Base-by-base conservation (phyloP, 2,113 vertebrate species). In the Erinaceus europaeus region DNA sequence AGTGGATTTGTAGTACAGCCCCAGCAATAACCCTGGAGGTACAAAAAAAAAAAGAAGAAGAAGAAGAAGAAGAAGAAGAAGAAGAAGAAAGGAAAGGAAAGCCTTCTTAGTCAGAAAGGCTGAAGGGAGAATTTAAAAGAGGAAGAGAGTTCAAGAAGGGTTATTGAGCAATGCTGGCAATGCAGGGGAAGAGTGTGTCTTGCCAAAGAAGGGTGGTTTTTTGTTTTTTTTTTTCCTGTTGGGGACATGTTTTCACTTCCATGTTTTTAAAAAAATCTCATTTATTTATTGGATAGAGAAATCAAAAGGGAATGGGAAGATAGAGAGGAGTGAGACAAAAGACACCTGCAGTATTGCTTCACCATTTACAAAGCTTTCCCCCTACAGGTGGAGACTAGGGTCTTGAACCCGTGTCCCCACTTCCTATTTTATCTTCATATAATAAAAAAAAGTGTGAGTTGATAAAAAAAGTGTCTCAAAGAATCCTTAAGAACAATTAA, bases 11-110 rank as follows among this genome's bases (percentile, higher is more conserved):
- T n/a, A n/a, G n/a, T n/a, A n/a, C n/a, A n/a, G n/a, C n/a, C n/a
- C n/a, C n/a, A n/a, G n/a, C n/a, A n/a, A n/a, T n/a, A n/a, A n/a
- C n/a, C n/a, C n/a, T n/a, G n/a, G n/a, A n/a, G n/a, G n/a, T n/a
- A n/a, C n/a, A n/a, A n/a, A n/a, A n/a, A n/a, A n/a, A n/a, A n/a
- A n/a, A n/a, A n/a, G n/a, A n/a, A n/a, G n/a, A n/a, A n/a, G n/a
- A n/a, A n/a, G n/a, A n/a, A 40, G 53, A 86, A 55, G 88, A 38
- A 42, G 72, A 38, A 77, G 53, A 80, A 40, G 59, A 48, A 84
- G 64, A 67, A 32, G 29, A 20, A 64, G 53, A 84, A 77, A 89
- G 62, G 48, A 65, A 82, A 84, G 25, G 40, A 52, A 93, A 77
- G 34, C 2, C 32, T 59, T 68, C 36, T 50, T 40, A 27, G 38